Evolutionary conservation across 2,113 vertebrate genomes (phyloP).

Genomic region (Scomber scombrus): DNA sequence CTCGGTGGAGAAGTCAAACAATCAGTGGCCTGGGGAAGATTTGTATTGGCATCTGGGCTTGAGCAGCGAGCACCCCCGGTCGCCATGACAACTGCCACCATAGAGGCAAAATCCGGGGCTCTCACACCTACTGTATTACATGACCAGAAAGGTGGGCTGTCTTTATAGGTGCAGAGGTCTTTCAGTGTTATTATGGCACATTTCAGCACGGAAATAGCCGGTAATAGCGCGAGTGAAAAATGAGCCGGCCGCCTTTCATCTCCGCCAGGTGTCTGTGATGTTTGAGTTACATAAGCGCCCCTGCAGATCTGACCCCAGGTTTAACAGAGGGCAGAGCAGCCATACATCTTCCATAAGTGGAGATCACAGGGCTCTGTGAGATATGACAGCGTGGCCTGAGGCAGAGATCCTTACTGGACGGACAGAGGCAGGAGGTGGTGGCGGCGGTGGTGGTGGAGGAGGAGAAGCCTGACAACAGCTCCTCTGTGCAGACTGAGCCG

Average conservation of each 20-base stretch:
- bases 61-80: neutral
- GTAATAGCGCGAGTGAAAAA: slow-evolving; percentile 52
- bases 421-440: slow-evolving; percentile 55
- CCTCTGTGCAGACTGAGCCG: slow-evolving; percentile 39
- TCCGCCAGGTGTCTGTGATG: slow-evolving; percentile 68
- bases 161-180: slow-evolving; percentile 25
- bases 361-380: slow-evolving; percentile 50
- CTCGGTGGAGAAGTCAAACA: slow-evolving; percentile 50
- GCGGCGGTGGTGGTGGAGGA: too few species aligned
- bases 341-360: slow-evolving; percentile 63
- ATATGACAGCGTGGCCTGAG: slow-evolving; percentile 5
- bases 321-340: slow-evolving; percentile 42
- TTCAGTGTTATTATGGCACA: slow-evolving; percentile 25
- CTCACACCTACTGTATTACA: slow-evolving; percentile 47
- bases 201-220: slow-evolving; percentile 58
- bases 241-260: slow-evolving; percentile 64
- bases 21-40: slow-evolving; percentile 30
- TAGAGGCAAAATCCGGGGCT: slow-evolving; percentile 41
- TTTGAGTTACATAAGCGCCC: slow-evolving; percentile 60
- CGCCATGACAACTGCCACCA: slow-evolving; percentile 59
- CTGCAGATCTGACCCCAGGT: slow-evolving; percentile 50
- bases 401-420: slow-evolving; percentile 21
- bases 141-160: slow-evolving; percentile 3
- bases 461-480: slow-evolving; percentile 52
- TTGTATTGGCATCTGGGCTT: slow-evolving; percentile 38